Base-by-base conservation (phyloP, 2,888 invertebrate species). In the Epistrophe grossulariae region DNA sequence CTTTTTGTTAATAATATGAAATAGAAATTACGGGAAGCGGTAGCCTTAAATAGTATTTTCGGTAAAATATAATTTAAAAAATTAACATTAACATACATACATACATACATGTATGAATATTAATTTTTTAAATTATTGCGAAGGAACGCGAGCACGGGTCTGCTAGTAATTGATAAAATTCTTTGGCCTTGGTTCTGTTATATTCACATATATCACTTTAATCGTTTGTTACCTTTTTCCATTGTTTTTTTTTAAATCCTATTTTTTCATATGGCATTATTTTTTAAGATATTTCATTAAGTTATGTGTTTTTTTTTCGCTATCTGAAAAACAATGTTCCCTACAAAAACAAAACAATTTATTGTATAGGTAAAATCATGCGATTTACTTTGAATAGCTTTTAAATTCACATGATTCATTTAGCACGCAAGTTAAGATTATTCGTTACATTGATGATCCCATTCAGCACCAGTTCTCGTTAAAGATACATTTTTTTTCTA, bases 331-430 rank as follows among this genome's bases (percentile, higher is more conserved):
- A 24, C 6, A 52, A 52, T 13, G 15, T 15, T 11, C 19, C 11
- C 38, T 62, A 8, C 8, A 43, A 43, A 24, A 24, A 40, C 38
- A 52, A 24, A 2, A 24, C 24, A 24, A 24, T 24, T 24, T 24
- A n/a, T n/a, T n/a, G n/a, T 3, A 70, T 70, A 11, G 8, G 7
- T 40, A 70, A 24, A 38, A 52, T 38, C 70, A 40, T 70, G n/a
- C 40, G 52, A 70, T 55, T 55, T 35, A 5, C 31, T 52, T 50
- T 38, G 11, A 68, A 40, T 68, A 15, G 28, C 28, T 68, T 68
- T 35, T 28, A n/a, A 31, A 35, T 70, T 70, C 70, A 52, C 70
- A 70, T 70, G 70, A 70, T 24, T 70, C 70, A 70, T 40, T 19
- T 24, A 0, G n/a, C 70, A 70, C 52, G 70, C 52, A 70, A 24